phyloP scores from a whole-genome alignment of 2,797 vertebrate genomes.

The Argya squamiceps region DNA sequence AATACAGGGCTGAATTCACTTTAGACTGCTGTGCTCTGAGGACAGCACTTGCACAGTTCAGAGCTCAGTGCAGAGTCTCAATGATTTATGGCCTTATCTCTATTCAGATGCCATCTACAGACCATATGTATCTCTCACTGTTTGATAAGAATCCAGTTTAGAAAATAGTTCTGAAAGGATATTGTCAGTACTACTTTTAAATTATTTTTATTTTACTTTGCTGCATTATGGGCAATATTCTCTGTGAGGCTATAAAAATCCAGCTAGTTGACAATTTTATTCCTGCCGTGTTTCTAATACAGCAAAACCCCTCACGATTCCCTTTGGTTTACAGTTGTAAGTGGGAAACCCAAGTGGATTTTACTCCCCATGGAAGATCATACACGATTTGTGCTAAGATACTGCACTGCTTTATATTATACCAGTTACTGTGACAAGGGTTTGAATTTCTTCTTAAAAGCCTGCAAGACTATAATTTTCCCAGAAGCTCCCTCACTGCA shows the following conservation, averaged over 20 bases:
- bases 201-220: slow-evolving; percentile 59
- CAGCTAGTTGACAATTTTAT: slow-evolving; percentile 51
- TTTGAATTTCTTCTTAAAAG: not conserved
- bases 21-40: slow-evolving; percentile 27
- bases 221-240: slow-evolving; percentile 26
- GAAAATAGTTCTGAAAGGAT: slow-evolving; percentile 53
- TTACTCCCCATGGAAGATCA: not conserved
- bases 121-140: not conserved
- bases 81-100: slow-evolving; percentile 51
- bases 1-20: slow-evolving; percentile 6
- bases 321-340: slow-evolving; percentile 20
- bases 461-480: not conserved
- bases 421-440: not conserved
- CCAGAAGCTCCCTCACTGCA: slow-evolving; percentile 1
- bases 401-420: not conserved
- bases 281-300: slow-evolving; percentile 22
- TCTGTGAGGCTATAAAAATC: slow-evolving; percentile 54
- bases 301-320: not conserved
- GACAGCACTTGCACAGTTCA: slow-evolving; percentile 25
- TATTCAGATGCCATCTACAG: slow-evolving; percentile 43
- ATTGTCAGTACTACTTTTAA: slow-evolving; percentile 40
- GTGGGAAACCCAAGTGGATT: slow-evolving; percentile 32
- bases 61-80: not conserved
- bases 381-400: not conserved
- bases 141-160: slow-evolving; percentile 49